phyloP scores from a whole-genome alignment of 2,888 invertebrate genomes.

The Leptura quadrifasciata region DNA sequence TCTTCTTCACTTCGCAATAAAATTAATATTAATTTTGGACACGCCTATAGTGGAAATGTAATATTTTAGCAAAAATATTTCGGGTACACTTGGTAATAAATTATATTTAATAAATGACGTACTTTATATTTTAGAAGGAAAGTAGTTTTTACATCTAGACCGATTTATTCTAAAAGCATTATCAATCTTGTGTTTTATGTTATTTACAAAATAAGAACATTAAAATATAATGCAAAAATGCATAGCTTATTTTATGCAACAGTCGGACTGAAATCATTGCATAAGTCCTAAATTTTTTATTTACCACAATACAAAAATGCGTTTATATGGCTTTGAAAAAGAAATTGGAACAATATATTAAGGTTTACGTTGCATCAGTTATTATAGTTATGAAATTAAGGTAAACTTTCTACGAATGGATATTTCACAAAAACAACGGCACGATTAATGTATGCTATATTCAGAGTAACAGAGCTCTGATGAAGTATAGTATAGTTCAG shows the following conservation, averaged over 20 bases:
- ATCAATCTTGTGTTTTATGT: constrained; percentile 23
- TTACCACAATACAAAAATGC: too few relatives aligned
- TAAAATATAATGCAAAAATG: constrained; percentile 3
- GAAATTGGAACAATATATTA: too few relatives aligned
- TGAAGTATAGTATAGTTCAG: too few relatives aligned
- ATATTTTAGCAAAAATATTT: constrained; percentile 32
- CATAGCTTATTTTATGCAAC: not conserved
- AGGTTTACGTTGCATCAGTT: too few relatives aligned
- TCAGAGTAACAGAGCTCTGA: too few relatives aligned
- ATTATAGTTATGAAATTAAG: too few relatives aligned
- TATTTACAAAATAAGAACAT: constrained; percentile 6
- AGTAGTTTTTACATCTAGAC: constrained; percentile 14
- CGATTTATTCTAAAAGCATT: constrained; percentile 9
- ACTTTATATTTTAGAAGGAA: not conserved
- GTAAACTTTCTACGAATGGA: too few relatives aligned
- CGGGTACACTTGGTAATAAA: constrained; percentile 27
- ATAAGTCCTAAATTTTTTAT: not conserved
- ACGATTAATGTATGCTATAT: too few relatives aligned
- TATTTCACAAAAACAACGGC: too few relatives aligned
- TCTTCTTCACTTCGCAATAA: constrained; percentile 32
- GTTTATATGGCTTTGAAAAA: too few relatives aligned
- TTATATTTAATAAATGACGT: constrained; percentile 29
- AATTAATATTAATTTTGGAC: constrained; percentile 43
- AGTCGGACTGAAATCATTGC: not conserved
- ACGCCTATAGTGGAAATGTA: constrained; percentile 25